Conservation (phyloP, 2,888 invertebrate genomes). For the Lottia scabra region DNA sequence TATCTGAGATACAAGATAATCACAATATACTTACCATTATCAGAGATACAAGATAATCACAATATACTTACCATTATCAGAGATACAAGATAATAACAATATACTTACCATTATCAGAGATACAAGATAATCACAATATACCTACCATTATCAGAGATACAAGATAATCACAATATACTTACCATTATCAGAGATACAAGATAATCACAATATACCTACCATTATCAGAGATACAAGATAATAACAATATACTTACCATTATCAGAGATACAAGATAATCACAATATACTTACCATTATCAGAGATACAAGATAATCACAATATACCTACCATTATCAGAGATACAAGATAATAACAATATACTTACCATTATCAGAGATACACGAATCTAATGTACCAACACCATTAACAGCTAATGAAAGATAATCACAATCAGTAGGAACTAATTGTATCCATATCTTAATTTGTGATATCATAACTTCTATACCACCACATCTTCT, state of each 20-base stretch:
- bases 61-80: too few relatives aligned
- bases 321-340: slow-evolving; percentile 42
- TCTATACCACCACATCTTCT: slow-evolving; percentile 51
- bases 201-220: too few relatives aligned
- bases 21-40: too few relatives aligned
- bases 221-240: too few relatives aligned
- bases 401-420: slow-evolving; percentile 33
- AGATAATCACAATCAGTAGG: slow-evolving; percentile 9
- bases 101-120: slow-evolving; percentile 37
- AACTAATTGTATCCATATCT: slow-evolving; percentile 20
- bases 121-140: slow-evolving; percentile 54
- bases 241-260: too few relatives aligned
- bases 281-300: slow-evolving; percentile 46
- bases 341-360: too few relatives aligned
- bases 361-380: slow-evolving; percentile 53
- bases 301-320: slow-evolving; percentile 54
- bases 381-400: slow-evolving; percentile 53
- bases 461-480: slow-evolving; percentile 34
- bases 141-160: slow-evolving; percentile 36
- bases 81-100: background rate
- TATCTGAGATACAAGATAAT: background rate
- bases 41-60: too few relatives aligned
- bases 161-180: slow-evolving; percentile 7
- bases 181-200: slow-evolving; percentile 49
- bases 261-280: slow-evolving; percentile 14